Evolutionary conservation across 2,113 vertebrate species (phyloP), one percentile per base, ranked within the genome.

Genomic region (Sisor rabdophorus): DNA sequence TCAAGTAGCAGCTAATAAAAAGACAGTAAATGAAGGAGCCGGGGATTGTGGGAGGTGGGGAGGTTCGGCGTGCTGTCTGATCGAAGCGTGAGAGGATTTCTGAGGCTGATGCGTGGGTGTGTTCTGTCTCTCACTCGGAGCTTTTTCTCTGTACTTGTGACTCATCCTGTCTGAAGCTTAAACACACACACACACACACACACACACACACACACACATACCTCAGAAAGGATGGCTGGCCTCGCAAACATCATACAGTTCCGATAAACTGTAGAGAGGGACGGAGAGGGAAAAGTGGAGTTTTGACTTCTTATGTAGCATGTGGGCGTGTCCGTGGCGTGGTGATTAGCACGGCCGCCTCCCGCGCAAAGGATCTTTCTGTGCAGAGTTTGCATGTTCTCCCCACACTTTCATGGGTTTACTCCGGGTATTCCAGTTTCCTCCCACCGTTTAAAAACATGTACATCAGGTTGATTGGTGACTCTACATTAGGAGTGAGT

Each of bases 101-200:
- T 84, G 82, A 85, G 82, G 80, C 74, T 76, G 87, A 79, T 76
- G 50, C 78, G 80, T 84, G 84, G 77, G 75, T 69, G 82, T 77
- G 71, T 78, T 26, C 73, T 16, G 69, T 73, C 80, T 83, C 69
- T n/a, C 71, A 63, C 30, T 79, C 80, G 1, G 79, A 28, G 71
- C 78, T 81, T 72, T 88, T 84, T 85, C 56, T 71, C 56, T 61
- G 16, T 64, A 83, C 85, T 80, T 85, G 76, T 84, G 77, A 89
- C 78, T 83, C 69, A 70, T 71, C 84, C 84, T 85, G 82, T 86
- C 82, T 82, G 86, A 88, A 89, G 88, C 75, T 56, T 77, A 84
- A 87, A 88, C 82, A 82, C 24, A 79, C 69, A 78, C 80, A 85
- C 79, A 85, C 82, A 86, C 79, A 73, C 79, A 68, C 79, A 85